Evolutionary conservation across 2,888 invertebrate genomes (phyloP).

Genomic region (Sarcophaga carnaria): DNA sequence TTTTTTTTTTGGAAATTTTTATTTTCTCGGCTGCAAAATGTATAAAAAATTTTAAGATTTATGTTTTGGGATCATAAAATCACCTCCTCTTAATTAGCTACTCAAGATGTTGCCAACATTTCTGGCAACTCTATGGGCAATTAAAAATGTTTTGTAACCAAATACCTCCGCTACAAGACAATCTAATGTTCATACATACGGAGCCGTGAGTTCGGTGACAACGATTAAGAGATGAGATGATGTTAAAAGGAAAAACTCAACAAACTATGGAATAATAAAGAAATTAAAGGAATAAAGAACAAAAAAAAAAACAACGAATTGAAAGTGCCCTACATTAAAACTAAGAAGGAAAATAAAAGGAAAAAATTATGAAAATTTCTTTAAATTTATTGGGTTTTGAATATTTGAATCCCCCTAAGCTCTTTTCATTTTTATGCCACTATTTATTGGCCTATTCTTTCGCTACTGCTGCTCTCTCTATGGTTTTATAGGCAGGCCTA

Average conservation of each 20-base stretch:
- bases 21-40: no score
- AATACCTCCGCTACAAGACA: background rate
- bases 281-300: background rate
- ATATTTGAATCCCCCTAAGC: background rate
- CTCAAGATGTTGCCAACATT: no score
- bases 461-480: background rate
- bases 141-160: background rate
- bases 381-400: no score
- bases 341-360: background rate
- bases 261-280: background rate
- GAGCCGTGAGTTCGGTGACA: slow-evolving; percentile 20
- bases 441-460: background rate
- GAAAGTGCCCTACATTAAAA: no score
- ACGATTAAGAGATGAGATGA: slow-evolving; percentile 39
- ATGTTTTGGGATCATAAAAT: no score
- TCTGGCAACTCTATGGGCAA: no score
- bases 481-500: background rate
- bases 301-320: background rate
- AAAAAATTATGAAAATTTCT: background rate
- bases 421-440: background rate
- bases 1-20: no score
- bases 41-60: no score
- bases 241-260: background rate
- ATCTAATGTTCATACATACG: background rate
- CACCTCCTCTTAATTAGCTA: no score